phyloP scores from a whole-genome alignment of 2,113 vertebrate species.

The Albula goreensis region DNA sequence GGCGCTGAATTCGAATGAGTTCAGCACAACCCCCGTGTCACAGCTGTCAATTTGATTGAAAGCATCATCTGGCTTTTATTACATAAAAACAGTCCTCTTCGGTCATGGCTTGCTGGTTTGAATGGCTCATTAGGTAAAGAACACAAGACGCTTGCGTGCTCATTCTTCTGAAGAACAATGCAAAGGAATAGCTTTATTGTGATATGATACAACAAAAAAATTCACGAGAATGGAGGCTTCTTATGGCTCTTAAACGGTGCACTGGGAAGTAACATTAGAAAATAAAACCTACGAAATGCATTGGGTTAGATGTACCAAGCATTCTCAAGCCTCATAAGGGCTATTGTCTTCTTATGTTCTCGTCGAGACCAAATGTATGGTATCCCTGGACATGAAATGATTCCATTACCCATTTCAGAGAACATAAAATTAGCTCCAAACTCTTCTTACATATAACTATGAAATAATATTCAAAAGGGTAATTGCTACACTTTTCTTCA shows the following conservation, averaged over 20 bases:
- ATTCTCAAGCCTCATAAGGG: neutral
- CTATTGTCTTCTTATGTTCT: neutral
- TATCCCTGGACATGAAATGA: neutral
- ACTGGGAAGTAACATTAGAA: neutral
- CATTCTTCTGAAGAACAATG: neutral
- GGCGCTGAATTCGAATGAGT: neutral
- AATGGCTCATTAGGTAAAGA: conserved; percentile 6
- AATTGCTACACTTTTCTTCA: neutral
- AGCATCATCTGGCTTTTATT: conserved; percentile 11
- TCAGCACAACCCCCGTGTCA: neutral
- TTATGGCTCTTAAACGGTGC: neutral
- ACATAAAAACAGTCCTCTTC: conserved; percentile 5
- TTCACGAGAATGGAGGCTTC: neutral
- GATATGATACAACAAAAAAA: neutral
- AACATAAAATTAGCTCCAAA: neutral
- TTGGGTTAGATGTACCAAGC: neutral
- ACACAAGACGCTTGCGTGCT: neutral
- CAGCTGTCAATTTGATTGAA: conserved; percentile 7
- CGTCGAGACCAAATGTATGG: neutral
- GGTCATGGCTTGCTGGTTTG: neutral
- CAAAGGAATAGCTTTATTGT: neutral
- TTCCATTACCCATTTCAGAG: neutral
- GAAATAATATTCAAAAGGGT: neutral
- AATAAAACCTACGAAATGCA: neutral
- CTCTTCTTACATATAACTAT: neutral